Percentiles rank a stretch among this genome's conserved stretches.
Evolutionary conservation across 2,888 invertebrate genomes (phyloP).

Genomic region (Syritta pipiens): DNA sequence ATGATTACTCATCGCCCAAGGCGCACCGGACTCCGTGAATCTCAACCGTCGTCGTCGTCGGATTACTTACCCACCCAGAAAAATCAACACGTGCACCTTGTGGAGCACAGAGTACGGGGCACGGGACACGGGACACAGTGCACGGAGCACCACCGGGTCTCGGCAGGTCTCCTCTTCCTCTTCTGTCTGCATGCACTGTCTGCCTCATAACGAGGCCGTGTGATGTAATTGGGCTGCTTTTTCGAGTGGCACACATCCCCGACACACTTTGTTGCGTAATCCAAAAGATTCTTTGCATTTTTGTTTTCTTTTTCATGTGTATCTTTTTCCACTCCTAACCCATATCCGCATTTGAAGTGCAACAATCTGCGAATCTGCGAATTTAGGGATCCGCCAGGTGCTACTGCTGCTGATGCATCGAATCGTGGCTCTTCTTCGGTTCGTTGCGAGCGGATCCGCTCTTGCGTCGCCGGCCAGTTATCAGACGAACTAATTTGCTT

Average conservation of each 20-base stretch:
- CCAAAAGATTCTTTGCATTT: slow-evolving; percentile 50
- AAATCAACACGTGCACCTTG: slow-evolving; percentile 48
- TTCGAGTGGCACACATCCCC: slow-evolving; percentile 23
- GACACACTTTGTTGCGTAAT: slow-evolving; percentile 40
- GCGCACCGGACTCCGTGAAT: slow-evolving; percentile 9
- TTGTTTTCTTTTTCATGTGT: too few relatives aligned
- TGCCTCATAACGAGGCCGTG: slow-evolving; percentile 27
- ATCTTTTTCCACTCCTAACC: too few relatives aligned
- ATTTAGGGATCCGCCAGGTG: slow-evolving; percentile 52
- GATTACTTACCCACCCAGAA: slow-evolving; percentile 38
- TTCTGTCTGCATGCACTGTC: slow-evolving; percentile 45
- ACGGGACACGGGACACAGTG: too few relatives aligned
- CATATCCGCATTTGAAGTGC: slow-evolving; percentile 47
- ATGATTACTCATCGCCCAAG: slow-evolving; percentile 36
- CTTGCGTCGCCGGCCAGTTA: slow-evolving; percentile 26
- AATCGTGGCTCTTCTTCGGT: slow-evolving; percentile 35
- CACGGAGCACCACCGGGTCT: too few relatives aligned
- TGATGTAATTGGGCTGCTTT: slow-evolving; percentile 53
- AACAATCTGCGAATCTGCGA: slow-evolving; percentile 16
- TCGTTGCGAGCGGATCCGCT: slow-evolving; percentile 8
- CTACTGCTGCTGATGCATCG: too few relatives aligned
- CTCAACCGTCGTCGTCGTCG: not conserved
- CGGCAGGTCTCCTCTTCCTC: slow-evolving; percentile 24
- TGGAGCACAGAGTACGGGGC: slow-evolving; percentile 46
- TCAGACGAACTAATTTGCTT: slow-evolving; percentile 51